Conservation (phyloP, 2,113 vertebrate genomes). For the Paratilapia polleni region DNA sequence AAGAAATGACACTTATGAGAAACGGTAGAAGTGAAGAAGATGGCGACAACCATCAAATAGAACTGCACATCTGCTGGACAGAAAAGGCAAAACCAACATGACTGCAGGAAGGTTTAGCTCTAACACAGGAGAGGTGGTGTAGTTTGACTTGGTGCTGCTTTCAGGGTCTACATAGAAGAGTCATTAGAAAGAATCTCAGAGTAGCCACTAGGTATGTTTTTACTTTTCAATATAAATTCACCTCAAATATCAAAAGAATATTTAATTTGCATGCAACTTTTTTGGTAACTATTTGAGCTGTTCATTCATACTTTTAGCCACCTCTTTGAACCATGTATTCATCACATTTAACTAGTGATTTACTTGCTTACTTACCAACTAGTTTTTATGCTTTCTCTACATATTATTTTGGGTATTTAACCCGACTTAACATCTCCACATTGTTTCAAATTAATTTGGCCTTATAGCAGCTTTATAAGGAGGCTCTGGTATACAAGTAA, state of each 20-base stretch:
- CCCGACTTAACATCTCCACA: neutral
- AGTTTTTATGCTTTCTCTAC: neutral
- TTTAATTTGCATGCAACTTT: neutral
- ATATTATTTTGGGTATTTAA: neutral
- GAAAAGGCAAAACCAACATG: neutral
- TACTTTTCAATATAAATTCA: neutral
- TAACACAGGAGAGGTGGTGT: neutral
- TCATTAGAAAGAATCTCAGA: neutral
- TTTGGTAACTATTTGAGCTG: neutral
- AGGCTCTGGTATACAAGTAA: neutral
- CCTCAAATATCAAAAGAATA: neutral
- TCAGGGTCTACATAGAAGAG: fast-evolving
- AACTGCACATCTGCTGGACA: neutral
- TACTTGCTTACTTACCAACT: neutral
- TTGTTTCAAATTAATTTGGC: neutral
- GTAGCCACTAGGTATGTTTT: neutral
- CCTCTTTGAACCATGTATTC: neutral
- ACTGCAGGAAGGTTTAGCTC: neutral
- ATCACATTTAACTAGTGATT: neutral
- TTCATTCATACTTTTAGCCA: neutral
- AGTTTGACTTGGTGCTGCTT: neutral
- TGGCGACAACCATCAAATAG: neutral
- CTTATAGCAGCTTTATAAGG: neutral
- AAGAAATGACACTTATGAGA: neutral
- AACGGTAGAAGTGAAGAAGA: neutral